Base-by-base conservation (phyloP, 2,888 invertebrate species). In the Coelinius sp. region DNA sequence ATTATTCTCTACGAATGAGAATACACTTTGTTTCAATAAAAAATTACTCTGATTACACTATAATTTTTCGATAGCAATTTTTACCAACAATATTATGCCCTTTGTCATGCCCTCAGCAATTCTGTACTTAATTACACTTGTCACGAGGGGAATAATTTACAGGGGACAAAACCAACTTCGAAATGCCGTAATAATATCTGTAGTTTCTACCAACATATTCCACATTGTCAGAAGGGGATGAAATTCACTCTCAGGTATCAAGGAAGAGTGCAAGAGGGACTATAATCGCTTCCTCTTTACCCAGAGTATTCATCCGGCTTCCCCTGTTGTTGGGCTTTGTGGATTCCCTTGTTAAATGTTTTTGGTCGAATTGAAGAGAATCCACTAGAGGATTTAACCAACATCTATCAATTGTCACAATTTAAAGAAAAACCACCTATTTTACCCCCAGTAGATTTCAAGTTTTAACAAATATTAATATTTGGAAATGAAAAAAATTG, bases 131-230 rank as follows among this genome's bases (percentile, higher is more conserved):
- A 53, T 53, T 27, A 24, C 53, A 4, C 25, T 35, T 41, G 49
- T 65, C 44, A 22, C 22, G 41, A 24, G 14, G 31, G 52, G 22
- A 17, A 53, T 52, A 52, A 53, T 67, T 52, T 14, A 38, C 20
- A 24, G 41, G 14, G 41, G 41, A 41, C 53, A 38, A 35, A 67
- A 27, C 17, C 49, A 6, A 25, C 14, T 10, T 14, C 20, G 17
- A 65, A 53, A 22, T n/a, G 25, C 35, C 20, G 38, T 53, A 35
- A 67, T 67, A 66, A 67, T 67, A 67, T 31, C 41, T 35, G 38
- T 53, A 49, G 44, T 38, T 67, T 38, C 22, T 12, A 38, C 52
- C 31, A 67, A 67, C 66, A 22, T 31, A n/a, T 53, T 49, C 38
- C 53, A 67, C 24, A 53, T 67, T 67, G 49, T 67, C 53, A 10